These are phyloP conservation scores for Ptiloglossa arizonensis DNA, from an alignment of 1,140 invertebrate genomes.

Conservation along the genomic window DNA sequence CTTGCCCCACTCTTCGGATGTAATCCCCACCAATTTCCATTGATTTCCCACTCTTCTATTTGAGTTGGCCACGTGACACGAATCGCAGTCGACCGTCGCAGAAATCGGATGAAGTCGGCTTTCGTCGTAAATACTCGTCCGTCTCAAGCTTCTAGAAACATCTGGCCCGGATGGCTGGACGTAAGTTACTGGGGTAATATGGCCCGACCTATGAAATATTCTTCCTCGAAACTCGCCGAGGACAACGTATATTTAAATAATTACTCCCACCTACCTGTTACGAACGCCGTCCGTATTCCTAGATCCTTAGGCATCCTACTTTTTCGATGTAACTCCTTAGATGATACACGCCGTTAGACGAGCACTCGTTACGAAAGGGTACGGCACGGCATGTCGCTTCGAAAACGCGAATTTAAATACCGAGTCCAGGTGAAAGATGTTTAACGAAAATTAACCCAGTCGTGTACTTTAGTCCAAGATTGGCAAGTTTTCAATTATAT, in stretches of 20 bases:
- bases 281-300: slow-evolving; percentile 26
- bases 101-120: slow-evolving; percentile 53
- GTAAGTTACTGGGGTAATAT: slow-evolving; percentile 76
- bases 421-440: slow-evolving; percentile 7
- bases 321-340: slow-evolving; percentile 49
- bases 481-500: no score
- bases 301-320: neutral
- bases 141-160: slow-evolving; percentile 68
- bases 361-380: slow-evolving; percentile 23
- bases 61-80: slow-evolving; percentile 44
- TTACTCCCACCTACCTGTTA: slow-evolving; percentile 49
- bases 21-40: slow-evolving; percentile 8
- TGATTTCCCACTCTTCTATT: neutral
- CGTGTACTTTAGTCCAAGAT: no score
- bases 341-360: slow-evolving; percentile 41
- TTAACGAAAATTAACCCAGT: no score
- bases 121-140: slow-evolving; percentile 55
- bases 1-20: slow-evolving; percentile 27
- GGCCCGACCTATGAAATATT: slow-evolving; percentile 72
- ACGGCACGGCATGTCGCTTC: slow-evolving; percentile 17
- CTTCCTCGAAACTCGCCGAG: slow-evolving; percentile 57
- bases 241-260: slow-evolving; percentile 70
- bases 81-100: slow-evolving; percentile 22
- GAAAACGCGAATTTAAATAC: slow-evolving; percentile 49
- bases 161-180: slow-evolving; percentile 67